These are phyloP conservation scores for Lordiphosa fenestrarum DNA, from an alignment of 2,888 invertebrate species.

Conservation along the genomic window DNA sequence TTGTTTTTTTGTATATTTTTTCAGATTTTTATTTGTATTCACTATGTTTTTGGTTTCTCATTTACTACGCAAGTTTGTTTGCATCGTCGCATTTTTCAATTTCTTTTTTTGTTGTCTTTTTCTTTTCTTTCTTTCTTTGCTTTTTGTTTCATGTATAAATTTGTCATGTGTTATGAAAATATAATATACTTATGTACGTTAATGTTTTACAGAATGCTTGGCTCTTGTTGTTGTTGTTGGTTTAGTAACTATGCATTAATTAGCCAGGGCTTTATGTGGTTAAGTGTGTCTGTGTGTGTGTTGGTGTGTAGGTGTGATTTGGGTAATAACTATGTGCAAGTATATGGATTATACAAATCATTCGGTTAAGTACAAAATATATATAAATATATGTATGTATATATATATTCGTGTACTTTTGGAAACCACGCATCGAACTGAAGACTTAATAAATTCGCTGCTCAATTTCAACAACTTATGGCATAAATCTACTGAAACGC, in stretches of 20 bases:
- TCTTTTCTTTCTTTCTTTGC: slow-evolving; percentile 8
- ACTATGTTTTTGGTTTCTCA: slow-evolving; percentile 66
- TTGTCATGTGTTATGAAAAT: slow-evolving; percentile 75
- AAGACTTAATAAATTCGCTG: slow-evolving; percentile 54
- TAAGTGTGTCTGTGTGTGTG: slow-evolving; percentile 25
- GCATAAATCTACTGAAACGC: slow-evolving; percentile 53
- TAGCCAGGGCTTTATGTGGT: slow-evolving; percentile 48
- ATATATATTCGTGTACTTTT: slow-evolving; percentile 30
- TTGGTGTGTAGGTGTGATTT: slow-evolving; percentile 17
- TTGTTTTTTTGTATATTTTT: slow-evolving; percentile 34
- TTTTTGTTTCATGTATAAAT: slow-evolving; percentile 62
- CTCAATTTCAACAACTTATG: slow-evolving; percentile 61
- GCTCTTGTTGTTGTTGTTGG: slow-evolving; percentile 40
- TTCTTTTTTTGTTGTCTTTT: slow-evolving; percentile 24
- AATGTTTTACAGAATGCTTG: slow-evolving; percentile 75
- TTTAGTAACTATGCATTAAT: slow-evolving; percentile 68
- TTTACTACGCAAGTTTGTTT: slow-evolving; percentile 71
- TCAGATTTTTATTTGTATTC: slow-evolving; percentile 73
- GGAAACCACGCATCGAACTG: slow-evolving; percentile 73
- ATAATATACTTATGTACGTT: slow-evolving; percentile 71
- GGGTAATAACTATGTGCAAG: slow-evolving; percentile 36
- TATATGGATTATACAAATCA: slow-evolving; percentile 58
- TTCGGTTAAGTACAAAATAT: slow-evolving; percentile 63
- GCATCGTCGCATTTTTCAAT: slow-evolving; percentile 58
- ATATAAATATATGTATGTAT: slow-evolving; percentile 36